Base-by-base conservation (phyloP, 2,797 vertebrate species). In the Gouania willdenowi region DNA sequence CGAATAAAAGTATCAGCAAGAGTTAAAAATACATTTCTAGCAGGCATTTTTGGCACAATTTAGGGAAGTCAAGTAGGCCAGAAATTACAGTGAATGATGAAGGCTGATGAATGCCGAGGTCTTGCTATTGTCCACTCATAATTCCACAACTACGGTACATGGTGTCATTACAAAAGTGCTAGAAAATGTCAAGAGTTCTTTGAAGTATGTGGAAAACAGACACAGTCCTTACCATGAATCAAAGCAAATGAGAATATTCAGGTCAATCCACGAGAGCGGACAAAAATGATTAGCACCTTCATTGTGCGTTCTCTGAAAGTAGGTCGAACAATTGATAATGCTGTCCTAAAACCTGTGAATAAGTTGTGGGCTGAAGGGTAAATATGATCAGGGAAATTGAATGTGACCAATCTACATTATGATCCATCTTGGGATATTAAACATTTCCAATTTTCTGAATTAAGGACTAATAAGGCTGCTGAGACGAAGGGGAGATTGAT, bases 361-460 rank as follows among this genome's bases (percentile, higher is more conserved):
- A 75, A 81, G 73, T 70, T 66, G 50, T 63, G 40, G 68, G 36
- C 65, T 75, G 73, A 83, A 84, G 84, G 85, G 84, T 89, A 88
- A 87, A 89, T 82, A 89, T 81, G 86, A 84, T 81, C 66, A 71
- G 59, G 42, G 35, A 73, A 83, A 91, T 87, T 83, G 83, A 81
- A 86, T 86, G 71, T 78, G 88, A 88, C 88, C 89, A 85, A 85
- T 79, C 80, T 82, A 87, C 83, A 87, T 88, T 86, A 88, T 76
- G 79, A 90, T 89, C 88, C 87, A 91, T 89, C 88, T 88, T 80
- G 60, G 73, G 79, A 87, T 89, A 91, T 90, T 90, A 90, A 85
- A 88, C 81, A 85, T 87, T 87, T 88, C 79, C 88, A 76, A 87
- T 87, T 85, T 85, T 74, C 51, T 39, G 75, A 85, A 87, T 88